Evolutionary conservation across 2,888 invertebrate species (phyloP).

Genomic region (Leptura quadrifasciata): DNA sequence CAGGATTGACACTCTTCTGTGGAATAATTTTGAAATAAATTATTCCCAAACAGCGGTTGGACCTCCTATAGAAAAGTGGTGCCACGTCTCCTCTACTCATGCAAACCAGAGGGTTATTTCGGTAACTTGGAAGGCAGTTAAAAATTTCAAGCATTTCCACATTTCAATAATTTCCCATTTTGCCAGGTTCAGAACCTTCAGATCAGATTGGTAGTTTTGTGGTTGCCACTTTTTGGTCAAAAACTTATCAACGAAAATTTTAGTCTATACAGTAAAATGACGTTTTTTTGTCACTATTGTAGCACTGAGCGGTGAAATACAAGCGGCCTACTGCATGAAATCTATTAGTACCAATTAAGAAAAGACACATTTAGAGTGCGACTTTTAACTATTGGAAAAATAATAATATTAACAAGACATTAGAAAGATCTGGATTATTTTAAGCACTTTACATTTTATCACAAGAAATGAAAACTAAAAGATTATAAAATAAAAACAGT

Average conservation of each 20-base stretch:
- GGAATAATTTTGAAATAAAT: not conserved
- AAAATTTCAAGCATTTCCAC: not conserved
- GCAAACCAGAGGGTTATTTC: not conserved
- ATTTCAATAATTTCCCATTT: conserved; percentile 25
- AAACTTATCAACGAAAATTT: conserved; percentile 36
- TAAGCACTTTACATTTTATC: conserved; percentile 50
- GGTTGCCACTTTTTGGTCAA: conserved; percentile 53
- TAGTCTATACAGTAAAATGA: conserved; percentile 34
- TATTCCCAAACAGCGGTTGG: not conserved
- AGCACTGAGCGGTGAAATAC: conserved; percentile 55
- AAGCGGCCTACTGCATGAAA: conserved; percentile 55
- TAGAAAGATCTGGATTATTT: conserved; percentile 40
- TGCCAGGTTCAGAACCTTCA: conserved; percentile 21
- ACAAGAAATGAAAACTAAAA: conserved; percentile 62
- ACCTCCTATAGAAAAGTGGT: not conserved
- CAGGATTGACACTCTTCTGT: not conserved
- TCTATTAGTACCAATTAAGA: conserved; percentile 56
- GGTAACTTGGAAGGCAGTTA: not conserved
- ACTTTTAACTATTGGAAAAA: conserved; percentile 45
- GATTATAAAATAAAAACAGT: conserved; percentile 68
- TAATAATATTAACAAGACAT: conserved; percentile 20
- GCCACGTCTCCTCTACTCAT: not conserved
- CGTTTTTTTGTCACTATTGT: conserved; percentile 37
- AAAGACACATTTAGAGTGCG: conserved; percentile 55
- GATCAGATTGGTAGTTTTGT: conserved; percentile 48